Conservation (phyloP, 2,888 invertebrate species). For the Octonoba sinensis region DNA sequence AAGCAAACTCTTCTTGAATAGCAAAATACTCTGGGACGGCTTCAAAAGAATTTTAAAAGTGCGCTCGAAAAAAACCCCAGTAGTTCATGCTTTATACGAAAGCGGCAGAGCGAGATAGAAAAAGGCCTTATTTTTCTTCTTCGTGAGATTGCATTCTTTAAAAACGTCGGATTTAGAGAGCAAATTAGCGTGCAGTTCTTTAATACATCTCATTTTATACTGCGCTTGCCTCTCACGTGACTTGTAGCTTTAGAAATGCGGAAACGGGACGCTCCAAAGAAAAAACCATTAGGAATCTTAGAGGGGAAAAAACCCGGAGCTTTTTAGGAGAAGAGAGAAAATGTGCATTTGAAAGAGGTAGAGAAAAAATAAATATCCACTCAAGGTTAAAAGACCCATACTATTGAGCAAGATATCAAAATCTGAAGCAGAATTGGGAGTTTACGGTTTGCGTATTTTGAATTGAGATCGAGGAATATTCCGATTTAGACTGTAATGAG, state of each 20-base stretch:
- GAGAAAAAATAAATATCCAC: too few species aligned
- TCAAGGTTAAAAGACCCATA: too few species aligned
- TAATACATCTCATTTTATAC: conserved; percentile 27
- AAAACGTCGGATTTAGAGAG: conserved; percentile 35
- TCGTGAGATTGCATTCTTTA: conserved; percentile 38
- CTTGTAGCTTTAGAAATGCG: conserved; percentile 42
- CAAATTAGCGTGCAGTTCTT: conserved; percentile 44
- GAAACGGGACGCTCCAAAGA: conserved; percentile 19
- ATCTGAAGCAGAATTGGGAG: conserved; percentile 33
- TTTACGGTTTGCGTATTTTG: conserved; percentile 33
- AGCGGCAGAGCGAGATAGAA: conserved; percentile 9
- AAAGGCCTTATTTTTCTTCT: conserved; percentile 35
- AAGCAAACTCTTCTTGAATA: conserved; percentile 51
- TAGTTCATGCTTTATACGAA: conserved; percentile 18
- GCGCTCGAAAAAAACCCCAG: conserved; percentile 25
- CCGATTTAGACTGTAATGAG: conserved; percentile 23
- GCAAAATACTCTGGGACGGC: conserved; percentile 47
- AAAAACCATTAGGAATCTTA: conserved; percentile 40
- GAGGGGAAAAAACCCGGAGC: conserved; percentile 28
- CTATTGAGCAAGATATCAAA: background rate
- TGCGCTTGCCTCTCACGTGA: conserved; percentile 32
- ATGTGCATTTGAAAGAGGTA: background rate
- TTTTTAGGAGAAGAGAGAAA: conserved; percentile 8
- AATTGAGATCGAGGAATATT: conserved; percentile 9
- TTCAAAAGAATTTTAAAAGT: conserved; percentile 44